Base-by-base conservation (phyloP, 2,888 invertebrate species). In the Machimus rusticus region DNA sequence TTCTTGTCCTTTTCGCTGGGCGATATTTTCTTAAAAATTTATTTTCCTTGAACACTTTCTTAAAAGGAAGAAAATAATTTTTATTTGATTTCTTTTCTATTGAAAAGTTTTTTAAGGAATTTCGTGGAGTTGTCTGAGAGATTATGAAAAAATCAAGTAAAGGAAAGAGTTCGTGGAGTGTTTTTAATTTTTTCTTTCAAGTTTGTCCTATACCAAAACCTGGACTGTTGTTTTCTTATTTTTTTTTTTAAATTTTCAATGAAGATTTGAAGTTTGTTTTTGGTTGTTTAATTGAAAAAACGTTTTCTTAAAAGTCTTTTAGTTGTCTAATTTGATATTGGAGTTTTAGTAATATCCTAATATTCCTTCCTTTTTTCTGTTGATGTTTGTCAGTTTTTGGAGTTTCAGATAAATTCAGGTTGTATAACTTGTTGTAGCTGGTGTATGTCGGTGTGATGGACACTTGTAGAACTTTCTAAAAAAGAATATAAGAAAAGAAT, bases 401-500 rank as follows among this genome's bases (percentile, higher is more conserved):
- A 76, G 76, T 76, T 37, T n/a, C 23, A 51, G 81, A 31, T 51
- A 51, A 81, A n/a, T 76, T 34, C 76, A 34, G 39, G 81, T 28
- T 81, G 81, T 51, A 28, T 76, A 34, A 34, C 31, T 31, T 81
- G 5, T 55, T 51, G 55, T 55, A 51, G 46, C 51, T 81, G 78
- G 37, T 78, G 78, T 78, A 78, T 78, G 78, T 78, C 43, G 46
- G 37, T 81, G 43, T 81, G 55, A 81, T 55, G 55, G 55, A 81
- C 81, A 81, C 81, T 81, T 81, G 81, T 51, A 81, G 81, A 81
- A 51, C 16, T 55, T 51, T 46, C 81, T 81, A 51, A 46, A 51
- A 81, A 51, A 81, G 55, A 81, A 81, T 55, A 31, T 43, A 51
- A 55, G 14, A 37, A 76, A 66, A 66, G 8, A 2, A 66, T 66